Conservation (phyloP, 2,797 vertebrate genomes). For the Mus caroli region DNA sequence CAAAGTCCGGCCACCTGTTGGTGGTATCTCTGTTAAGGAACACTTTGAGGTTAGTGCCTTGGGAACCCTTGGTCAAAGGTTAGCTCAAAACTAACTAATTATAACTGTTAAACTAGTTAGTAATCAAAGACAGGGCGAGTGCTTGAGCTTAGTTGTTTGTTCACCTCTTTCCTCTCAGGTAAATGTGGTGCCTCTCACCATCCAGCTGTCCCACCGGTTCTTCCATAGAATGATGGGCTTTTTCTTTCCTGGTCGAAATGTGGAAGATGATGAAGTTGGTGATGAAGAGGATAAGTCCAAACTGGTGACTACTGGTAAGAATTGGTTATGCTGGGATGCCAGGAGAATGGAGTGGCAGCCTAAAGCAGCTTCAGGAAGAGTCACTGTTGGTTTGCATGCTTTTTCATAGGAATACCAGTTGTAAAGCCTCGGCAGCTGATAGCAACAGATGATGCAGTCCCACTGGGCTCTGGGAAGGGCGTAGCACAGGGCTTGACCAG, state of each 20-base stretch:
- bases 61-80: slow-evolving; percentile 20
- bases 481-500: slow-evolving; percentile 96
- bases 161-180: slow-evolving; percentile 89
- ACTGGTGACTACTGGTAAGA: slow-evolving; percentile 97
- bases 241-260: slow-evolving; percentile 97
- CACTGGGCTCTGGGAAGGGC: slow-evolving; percentile 95
- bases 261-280: slow-evolving; percentile 98
- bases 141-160: slow-evolving; percentile 71
- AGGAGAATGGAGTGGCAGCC: background rate
- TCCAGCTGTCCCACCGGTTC: slow-evolving; percentile 99
- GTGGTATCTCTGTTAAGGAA: slow-evolving; percentile 99
- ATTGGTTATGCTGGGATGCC: background rate
- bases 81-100: slow-evolving; percentile 1
- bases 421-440: slow-evolving; percentile 95
- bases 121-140: slow-evolving; percentile 66
- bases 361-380: slow-evolving; percentile 10
- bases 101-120: background rate
- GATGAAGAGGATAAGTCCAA: slow-evolving; percentile 99
- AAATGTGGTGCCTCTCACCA: slow-evolving; percentile 98
- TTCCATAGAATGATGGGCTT: slow-evolving; percentile 99
- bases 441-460: slow-evolving; percentile 93
- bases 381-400: slow-evolving; percentile 42
- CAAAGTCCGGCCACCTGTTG: slow-evolving; percentile 98
- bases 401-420: slow-evolving; percentile 93
- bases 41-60: slow-evolving; percentile 95